Evolutionary conservation across 2,113 vertebrate species (phyloP).

Genomic region (Hydrochoerus hydrochaeris): DNA sequence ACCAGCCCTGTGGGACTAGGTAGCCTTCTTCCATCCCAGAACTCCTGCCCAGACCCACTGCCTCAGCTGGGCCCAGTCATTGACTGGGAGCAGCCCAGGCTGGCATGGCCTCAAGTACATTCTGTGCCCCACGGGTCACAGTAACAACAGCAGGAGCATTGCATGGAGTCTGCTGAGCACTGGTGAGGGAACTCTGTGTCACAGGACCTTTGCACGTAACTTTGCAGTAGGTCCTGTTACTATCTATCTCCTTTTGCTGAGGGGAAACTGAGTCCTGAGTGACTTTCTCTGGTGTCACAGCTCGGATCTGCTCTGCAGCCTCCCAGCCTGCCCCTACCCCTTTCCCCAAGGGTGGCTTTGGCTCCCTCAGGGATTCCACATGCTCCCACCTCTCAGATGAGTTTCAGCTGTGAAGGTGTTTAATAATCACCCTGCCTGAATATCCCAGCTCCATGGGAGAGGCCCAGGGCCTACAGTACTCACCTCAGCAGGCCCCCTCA

Average conservation of each 20-base stretch:
- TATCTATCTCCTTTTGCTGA: neutral
- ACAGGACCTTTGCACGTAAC: too few species aligned
- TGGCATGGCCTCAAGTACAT: neutral
- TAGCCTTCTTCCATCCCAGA: neutral
- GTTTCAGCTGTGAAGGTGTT: neutral
- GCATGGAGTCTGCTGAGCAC: neutral
- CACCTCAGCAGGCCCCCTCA: neutral
- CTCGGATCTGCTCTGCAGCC: neutral
- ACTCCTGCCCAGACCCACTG: too few species aligned
- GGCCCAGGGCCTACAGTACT: neutral
- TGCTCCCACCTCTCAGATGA: neutral
- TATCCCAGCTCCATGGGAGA: neutral
- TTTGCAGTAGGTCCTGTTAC: accelerated
- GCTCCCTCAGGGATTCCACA: neutral
- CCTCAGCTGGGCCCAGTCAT: neutral
- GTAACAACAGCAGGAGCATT: neutral
- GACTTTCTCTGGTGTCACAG: neutral
- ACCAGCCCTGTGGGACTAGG: neutral
- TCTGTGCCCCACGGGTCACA: neutral
- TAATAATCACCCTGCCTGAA: neutral
- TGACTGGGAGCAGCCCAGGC: neutral
- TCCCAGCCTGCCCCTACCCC: neutral
- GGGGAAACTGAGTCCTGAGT: neutral
- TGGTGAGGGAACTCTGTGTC: accelerated
- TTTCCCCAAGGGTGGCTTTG: neutral